Evolutionary conservation across 2,888 invertebrate genomes (phyloP).

Genomic region (Nymphalis urticae): DNA sequence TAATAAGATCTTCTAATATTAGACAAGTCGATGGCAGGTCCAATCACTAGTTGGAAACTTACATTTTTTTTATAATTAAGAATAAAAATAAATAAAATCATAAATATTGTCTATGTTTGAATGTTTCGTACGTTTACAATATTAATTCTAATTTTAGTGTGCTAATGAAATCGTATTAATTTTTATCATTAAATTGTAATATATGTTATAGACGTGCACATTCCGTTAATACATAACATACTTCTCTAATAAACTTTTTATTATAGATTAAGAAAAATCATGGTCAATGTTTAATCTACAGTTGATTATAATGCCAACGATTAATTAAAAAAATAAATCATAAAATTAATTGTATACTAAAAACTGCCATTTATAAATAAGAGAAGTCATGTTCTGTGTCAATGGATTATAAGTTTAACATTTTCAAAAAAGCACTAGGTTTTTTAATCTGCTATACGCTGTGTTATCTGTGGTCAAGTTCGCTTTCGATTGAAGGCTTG

Average conservation of each 20-base stretch:
- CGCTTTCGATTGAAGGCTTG: slow-evolving; percentile 14
- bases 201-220: slow-evolving; percentile 71
- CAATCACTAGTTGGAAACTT: slow-evolving; percentile 41
- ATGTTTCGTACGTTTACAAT: slow-evolving; percentile 64
- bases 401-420: slow-evolving; percentile 66
- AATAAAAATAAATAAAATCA: slow-evolving; percentile 51
- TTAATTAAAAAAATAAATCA: not conserved
- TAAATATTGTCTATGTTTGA: slow-evolving; percentile 60
- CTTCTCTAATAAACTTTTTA: slow-evolving; percentile 52
- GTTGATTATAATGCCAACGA: not conserved
- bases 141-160: slow-evolving; percentile 78
- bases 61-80: slow-evolving; percentile 1
- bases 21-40: slow-evolving; percentile 47
- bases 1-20: slow-evolving; percentile 18
- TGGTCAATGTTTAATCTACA: not conserved
- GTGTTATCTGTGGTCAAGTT: slow-evolving; percentile 20
- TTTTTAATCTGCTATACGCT: slow-evolving; percentile 44
- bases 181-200: slow-evolving; percentile 76
- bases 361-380: slow-evolving; percentile 24
- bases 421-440: slow-evolving; percentile 78
- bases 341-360: not conserved
- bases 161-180: slow-evolving; percentile 79
- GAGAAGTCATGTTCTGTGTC: slow-evolving; percentile 73
- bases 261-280: not conserved
- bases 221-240: slow-evolving; percentile 78